These are phyloP conservation scores for Brachionus rubens DNA, from an alignment of 1,140 invertebrate species.

Conservation along the genomic window DNA sequence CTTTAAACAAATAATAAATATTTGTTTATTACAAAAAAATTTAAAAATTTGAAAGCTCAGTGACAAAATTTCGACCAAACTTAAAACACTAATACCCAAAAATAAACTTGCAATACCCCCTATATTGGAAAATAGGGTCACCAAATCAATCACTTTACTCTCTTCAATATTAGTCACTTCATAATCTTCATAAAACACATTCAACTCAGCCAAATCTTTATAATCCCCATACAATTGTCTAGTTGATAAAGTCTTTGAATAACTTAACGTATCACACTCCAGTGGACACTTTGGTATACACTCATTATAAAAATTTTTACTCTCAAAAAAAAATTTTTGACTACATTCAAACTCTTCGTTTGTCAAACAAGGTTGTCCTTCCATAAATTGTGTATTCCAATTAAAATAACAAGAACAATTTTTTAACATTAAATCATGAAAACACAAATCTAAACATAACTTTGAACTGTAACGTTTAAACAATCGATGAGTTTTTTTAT, in stretches of 20 bases:
- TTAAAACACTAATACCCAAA: conserved; percentile 25
- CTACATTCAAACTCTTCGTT: neutral
- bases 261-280: neutral
- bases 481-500: neutral
- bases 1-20: too few relatives aligned
- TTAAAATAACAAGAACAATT: neutral
- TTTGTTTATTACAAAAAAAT: too few relatives aligned
- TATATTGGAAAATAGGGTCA: conserved; percentile 23
- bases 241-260: neutral
- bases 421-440: neutral
- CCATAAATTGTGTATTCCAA: neutral
- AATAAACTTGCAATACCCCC: conserved; percentile 22
- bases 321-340: neutral
- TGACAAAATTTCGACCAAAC: conserved; percentile 3
- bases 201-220: neutral
- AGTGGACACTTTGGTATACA: neutral
- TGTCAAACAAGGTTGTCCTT: neutral
- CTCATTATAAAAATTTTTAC: neutral
- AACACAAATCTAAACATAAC: neutral
- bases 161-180: neutral
- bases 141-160: neutral
- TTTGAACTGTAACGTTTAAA: neutral
- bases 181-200: conserved; percentile 1
- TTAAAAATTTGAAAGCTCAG: too few relatives aligned
- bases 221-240: neutral